These are phyloP conservation scores for Furnarius figulus DNA, from an alignment of 2,113 vertebrate genomes.

Conservation along the genomic window DNA sequence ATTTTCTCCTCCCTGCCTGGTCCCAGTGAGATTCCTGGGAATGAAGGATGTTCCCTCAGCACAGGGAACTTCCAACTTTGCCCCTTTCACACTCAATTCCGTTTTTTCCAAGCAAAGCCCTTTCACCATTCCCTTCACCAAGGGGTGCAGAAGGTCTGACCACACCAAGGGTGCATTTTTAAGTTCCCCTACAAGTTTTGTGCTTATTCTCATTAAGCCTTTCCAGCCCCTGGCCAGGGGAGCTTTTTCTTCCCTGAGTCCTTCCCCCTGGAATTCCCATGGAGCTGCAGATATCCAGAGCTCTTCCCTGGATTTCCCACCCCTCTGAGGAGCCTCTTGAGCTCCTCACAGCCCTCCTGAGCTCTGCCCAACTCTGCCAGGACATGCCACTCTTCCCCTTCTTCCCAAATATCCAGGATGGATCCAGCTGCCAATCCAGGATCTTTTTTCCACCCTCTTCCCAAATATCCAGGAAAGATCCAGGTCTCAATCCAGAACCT, in stretches of 20 bases:
- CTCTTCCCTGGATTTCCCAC: neutral
- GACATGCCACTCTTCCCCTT: neutral
- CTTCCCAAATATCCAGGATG: neutral
- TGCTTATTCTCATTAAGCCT: neutral
- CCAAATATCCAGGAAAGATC: too few species aligned
- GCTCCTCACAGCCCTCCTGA: conserved; percentile 12
- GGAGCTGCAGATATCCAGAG: neutral
- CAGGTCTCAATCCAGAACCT: neutral
- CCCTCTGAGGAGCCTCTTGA: neutral
- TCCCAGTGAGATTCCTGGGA: too few species aligned
- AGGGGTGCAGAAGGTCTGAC: neutral
- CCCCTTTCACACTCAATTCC: neutral
- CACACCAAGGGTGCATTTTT: fast-evolving
- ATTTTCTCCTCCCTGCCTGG: neutral
- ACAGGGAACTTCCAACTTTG: neutral
- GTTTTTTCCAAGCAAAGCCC: neutral
- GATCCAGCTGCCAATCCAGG: neutral
- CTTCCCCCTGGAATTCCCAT: neutral
- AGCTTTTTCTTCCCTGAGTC: neutral
- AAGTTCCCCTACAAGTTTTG: neutral
- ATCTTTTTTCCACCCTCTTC: neutral
- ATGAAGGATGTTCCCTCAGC: neutral
- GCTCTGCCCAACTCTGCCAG: neutral
- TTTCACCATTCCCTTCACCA: neutral
- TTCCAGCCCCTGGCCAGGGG: neutral